Conservation (phyloP, 2,888 invertebrate species). For the Rutpela maculata region DNA sequence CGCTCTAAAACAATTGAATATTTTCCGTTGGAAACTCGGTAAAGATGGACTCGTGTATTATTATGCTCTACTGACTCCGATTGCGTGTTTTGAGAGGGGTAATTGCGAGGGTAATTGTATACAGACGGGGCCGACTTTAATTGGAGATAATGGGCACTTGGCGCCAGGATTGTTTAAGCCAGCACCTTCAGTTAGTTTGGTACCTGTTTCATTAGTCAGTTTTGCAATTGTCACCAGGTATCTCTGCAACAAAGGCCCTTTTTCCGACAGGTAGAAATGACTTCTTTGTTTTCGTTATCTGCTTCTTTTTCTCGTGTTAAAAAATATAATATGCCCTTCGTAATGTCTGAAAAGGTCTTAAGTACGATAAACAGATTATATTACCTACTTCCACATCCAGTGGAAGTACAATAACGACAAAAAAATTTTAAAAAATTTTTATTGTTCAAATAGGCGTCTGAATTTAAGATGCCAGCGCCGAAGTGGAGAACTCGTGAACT, state of each 20-base stretch:
- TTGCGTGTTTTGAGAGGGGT: conserved; percentile 52
- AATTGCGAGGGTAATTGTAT: conserved; percentile 58
- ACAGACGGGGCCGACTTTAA: conserved; percentile 44
- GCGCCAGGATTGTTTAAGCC: conserved; percentile 51
- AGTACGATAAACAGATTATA: too few species aligned
- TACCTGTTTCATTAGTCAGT: background rate
- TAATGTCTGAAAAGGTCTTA: too few species aligned
- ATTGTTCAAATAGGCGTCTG: too few species aligned
- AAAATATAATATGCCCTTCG: background rate
- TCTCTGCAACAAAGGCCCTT: background rate
- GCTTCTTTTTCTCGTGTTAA: background rate
- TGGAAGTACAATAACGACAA: too few species aligned
- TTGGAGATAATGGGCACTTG: conserved; percentile 49
- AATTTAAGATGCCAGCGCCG: too few species aligned
- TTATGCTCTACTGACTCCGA: conserved; percentile 48
- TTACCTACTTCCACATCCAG: too few species aligned
- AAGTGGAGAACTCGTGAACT: too few species aligned
- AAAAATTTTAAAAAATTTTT: too few species aligned
- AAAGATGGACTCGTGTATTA: conserved; percentile 32
- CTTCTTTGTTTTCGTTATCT: conserved; percentile 1
- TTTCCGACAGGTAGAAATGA: background rate
- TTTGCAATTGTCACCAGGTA: conserved; percentile 15
- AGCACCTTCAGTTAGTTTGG: background rate
- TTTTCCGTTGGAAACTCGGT: conserved; percentile 30
- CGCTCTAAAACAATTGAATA: conserved; percentile 5